These are phyloP conservation scores for Paraplagusia blochii DNA, from an alignment of 2,113 vertebrate genomes.

Conservation along the genomic window DNA sequence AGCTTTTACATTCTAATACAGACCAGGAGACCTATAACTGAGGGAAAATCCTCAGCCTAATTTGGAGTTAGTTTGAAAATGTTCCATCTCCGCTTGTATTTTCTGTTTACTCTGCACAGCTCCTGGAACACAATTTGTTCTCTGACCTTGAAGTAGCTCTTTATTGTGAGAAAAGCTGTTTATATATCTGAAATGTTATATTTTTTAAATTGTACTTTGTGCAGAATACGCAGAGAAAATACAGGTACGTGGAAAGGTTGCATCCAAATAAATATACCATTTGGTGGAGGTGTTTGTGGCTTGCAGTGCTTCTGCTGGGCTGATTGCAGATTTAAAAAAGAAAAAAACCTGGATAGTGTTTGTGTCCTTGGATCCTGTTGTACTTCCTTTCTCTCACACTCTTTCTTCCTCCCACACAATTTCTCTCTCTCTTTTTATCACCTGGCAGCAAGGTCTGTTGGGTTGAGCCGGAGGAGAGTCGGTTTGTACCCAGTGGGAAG, in stretches of 20 bases:
- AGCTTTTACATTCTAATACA: neutral
- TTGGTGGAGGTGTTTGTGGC: conserved; percentile 27
- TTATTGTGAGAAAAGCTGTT: conserved; percentile 15
- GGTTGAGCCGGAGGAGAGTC: conserved; percentile 32
- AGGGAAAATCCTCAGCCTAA: conserved; percentile 1
- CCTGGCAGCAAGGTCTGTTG: conserved; percentile 42
- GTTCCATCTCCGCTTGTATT: conserved; percentile 20
- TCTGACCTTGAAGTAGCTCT: neutral
- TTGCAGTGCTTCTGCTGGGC: conserved; percentile 19
- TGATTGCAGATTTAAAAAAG: conserved; percentile 36
- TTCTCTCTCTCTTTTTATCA: conserved; percentile 14
- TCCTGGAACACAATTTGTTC: conserved; percentile 12
- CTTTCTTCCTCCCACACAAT: conserved; percentile 4
- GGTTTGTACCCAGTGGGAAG: conserved; percentile 27
- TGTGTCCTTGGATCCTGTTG: conserved; percentile 36
- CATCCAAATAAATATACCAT: conserved; percentile 17
- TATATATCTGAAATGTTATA: neutral
- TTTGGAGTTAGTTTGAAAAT: conserved; percentile 41
- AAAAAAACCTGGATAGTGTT: conserved; percentile 26
- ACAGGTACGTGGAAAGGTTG: conserved; percentile 14
- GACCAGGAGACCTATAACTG: conserved; percentile 12
- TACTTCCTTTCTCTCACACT: conserved; percentile 20
- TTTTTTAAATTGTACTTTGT: conserved; percentile 15
- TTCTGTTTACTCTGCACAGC: conserved; percentile 12
- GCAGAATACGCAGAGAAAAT: conserved; percentile 11